These are phyloP conservation scores for Serripes groenlandicus DNA, from an alignment of 2,888 invertebrate species.

Conservation along the genomic window DNA sequence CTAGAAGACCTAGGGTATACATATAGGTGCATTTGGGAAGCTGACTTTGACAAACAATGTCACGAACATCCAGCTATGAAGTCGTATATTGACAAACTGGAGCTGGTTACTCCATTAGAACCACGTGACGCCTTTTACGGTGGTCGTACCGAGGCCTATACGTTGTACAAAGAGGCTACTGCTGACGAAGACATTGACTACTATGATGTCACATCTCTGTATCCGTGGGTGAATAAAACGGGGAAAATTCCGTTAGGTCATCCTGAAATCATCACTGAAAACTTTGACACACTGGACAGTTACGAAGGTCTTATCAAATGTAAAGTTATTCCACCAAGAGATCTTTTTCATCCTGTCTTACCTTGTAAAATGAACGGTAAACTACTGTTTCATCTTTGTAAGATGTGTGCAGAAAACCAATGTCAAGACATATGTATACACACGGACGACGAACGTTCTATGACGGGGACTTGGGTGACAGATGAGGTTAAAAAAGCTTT, in stretches of 20 bases:
- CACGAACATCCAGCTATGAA: constrained; percentile 48
- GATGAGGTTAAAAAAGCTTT: constrained; percentile 8
- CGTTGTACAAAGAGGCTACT: constrained; percentile 64
- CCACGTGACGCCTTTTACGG: constrained; percentile 78
- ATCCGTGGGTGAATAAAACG: constrained; percentile 75
- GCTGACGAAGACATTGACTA: constrained; percentile 69
- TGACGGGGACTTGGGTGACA: constrained; percentile 39
- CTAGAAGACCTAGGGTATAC: constrained; percentile 53
- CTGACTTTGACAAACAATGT: constrained; percentile 57
- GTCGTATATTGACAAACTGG: constrained; percentile 39
- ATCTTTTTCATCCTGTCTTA: constrained; percentile 80
- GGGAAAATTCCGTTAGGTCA: constrained; percentile 73
- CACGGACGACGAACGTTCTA: constrained; percentile 24
- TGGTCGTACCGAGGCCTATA: constrained; percentile 71
- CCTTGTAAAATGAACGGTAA: constrained; percentile 72
- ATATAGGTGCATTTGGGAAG: constrained; percentile 71
- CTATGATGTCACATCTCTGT: constrained; percentile 71
- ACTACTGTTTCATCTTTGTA: constrained; percentile 20
- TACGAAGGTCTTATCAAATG: constrained; percentile 77
- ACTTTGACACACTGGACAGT: constrained; percentile 59
- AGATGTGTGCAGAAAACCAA: constrained; percentile 18
- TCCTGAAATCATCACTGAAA: constrained; percentile 58
- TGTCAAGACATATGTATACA: constrained; percentile 34
- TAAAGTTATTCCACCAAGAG: constrained; percentile 72
- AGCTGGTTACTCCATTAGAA: constrained; percentile 60